Evolutionary conservation across 2,888 invertebrate species (phyloP).

Genomic region (Cheilosia soror): DNA sequence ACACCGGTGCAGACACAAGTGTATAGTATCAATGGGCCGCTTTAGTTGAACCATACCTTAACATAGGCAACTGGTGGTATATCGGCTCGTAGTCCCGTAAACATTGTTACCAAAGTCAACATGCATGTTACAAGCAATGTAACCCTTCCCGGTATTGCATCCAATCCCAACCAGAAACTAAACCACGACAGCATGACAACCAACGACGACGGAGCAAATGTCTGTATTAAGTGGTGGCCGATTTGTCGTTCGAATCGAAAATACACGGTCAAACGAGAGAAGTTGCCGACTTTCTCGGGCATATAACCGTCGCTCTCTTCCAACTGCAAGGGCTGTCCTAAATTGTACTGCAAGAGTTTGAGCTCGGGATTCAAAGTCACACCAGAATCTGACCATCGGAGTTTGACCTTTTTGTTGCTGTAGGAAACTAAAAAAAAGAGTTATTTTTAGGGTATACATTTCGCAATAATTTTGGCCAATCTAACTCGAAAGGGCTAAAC

Average conservation of each 20-base stretch:
- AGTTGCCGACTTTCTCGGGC: conserved; percentile 92
- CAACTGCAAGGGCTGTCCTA: conserved; percentile 88
- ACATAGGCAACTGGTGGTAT: conserved; percentile 94
- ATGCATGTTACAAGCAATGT: conserved; percentile 93
- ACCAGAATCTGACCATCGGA: conserved; percentile 90
- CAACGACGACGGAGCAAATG: conserved; percentile 92
- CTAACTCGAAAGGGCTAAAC: neutral
- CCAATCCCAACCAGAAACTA: conserved; percentile 93
- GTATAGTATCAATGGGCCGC: too few species aligned
- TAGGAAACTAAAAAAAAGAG: conserved; percentile 88
- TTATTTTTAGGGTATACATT: neutral
- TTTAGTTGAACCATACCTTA: conserved; percentile 85
- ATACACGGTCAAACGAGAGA: conserved; percentile 90
- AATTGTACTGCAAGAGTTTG: conserved; percentile 91
- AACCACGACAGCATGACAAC: conserved; percentile 95
- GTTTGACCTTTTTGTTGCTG: conserved; percentile 89
- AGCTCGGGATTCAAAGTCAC: conserved; percentile 92
- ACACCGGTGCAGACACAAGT: too few species aligned
- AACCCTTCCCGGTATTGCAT: conserved; percentile 93
- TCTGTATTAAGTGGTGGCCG: conserved; percentile 93
- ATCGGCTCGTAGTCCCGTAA: conserved; percentile 91
- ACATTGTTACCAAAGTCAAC: conserved; percentile 93
- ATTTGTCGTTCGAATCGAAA: conserved; percentile 93
- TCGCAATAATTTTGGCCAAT: neutral
- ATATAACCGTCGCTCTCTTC: conserved; percentile 90